Evolutionary conservation across 2,888 invertebrate genomes (phyloP).

Genomic region (Dendrolimus houi): DNA sequence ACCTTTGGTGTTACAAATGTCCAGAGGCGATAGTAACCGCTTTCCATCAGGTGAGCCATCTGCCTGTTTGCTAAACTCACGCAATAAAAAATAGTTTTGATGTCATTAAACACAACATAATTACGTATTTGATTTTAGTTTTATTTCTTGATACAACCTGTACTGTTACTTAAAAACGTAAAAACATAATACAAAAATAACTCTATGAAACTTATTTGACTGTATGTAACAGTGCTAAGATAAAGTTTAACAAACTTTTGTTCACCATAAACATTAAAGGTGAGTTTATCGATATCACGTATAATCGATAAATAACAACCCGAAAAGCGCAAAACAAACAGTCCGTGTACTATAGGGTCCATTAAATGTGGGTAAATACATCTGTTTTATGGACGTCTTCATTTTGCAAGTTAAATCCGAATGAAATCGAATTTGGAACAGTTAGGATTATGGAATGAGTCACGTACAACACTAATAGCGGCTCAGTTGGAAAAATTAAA

Average conservation of each 20-base stretch:
- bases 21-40: background rate
- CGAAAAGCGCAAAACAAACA: background rate
- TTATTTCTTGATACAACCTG: too few species aligned
- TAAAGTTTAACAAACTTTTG: background rate
- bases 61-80: background rate
- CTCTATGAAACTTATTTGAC: too few species aligned
- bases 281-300: background rate
- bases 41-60: background rate
- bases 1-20: background rate
- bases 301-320: background rate
- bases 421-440: background rate
- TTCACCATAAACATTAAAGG: background rate
- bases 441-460: background rate
- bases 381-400: background rate
- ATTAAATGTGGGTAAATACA: background rate
- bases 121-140: too few species aligned
- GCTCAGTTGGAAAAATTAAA: background rate
- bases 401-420: background rate
- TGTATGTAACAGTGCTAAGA: background rate
- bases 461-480: background rate
- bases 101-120: too few species aligned
- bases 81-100: background rate
- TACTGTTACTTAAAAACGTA: too few species aligned
- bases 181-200: too few species aligned
- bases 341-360: background rate